Evolutionary conservation across 2,113 vertebrate species (phyloP), one percentile per base, ranked within the genome.

Genomic region (Urocitellus parryii): DNA sequence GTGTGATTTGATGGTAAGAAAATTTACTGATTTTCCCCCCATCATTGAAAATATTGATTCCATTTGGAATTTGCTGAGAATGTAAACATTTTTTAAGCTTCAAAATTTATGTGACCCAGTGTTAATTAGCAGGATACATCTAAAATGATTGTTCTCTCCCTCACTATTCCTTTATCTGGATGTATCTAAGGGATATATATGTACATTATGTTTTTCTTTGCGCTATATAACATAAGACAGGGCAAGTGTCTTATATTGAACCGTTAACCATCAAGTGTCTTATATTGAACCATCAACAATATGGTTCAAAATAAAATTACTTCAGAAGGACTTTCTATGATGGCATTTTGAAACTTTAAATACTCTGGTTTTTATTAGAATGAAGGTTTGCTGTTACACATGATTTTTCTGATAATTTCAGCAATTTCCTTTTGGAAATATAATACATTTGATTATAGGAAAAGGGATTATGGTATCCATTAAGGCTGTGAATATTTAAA

Each of bases 401-500:
- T 96, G 97, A 97, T 94, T 97, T 98, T 97, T 96, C 68, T 72
- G n/a, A 98, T 97, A 97, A 96, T 96, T 97, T 98, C 91, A 88
- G 34, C 96, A 96, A 96, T 98, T 98, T 98, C 97, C 97, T 94
- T 94, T 98, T 97, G 94, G 97, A 98, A 97, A 97, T 98, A 72
- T 37, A 97, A 95, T 94, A 96, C 73, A 84, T 18, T 92, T 96
- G 89, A 97, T 96, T 82, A 72, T 97, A 98, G 97, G 97, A 98
- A 97, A 98, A 98, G 96, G 98, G 97, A 98, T 51, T 98, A 97
- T 84, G 97, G 98, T 97, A 97, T 98, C 96, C 97, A 98, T 98
- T 98, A 98, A 98, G 96, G 97, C 98, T 98, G 98, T 98, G 97
- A 98, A 70, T 97, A 97, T 97, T 98, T 98, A 97, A 98, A 97